A percentile compares a stretch with the other conserved stretches of the same genome.
Evolutionary conservation across 92 coral and sea anemone species (phyloP).

Genomic region (Desmophyllum pertusum): DNA sequence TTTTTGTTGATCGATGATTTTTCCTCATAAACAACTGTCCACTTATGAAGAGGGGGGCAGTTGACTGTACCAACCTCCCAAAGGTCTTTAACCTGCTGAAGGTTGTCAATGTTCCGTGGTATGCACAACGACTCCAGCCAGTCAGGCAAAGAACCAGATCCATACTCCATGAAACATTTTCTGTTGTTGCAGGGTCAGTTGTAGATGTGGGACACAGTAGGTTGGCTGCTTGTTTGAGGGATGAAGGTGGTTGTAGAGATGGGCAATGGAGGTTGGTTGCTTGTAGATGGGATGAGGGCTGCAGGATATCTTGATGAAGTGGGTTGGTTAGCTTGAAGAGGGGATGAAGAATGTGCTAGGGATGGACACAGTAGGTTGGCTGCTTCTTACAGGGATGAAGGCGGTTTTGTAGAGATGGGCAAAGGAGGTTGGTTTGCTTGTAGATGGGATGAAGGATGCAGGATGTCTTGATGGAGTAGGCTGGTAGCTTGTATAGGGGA

Average conservation of each 20-base stretch:
- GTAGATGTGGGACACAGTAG: neutral
- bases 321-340: neutral
- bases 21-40: conserved; percentile 33
- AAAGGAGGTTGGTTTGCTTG: neutral
- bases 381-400: neutral
- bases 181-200: conserved; percentile 3
- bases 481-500: no score
- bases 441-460: no score
- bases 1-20: neutral
- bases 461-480: no score
- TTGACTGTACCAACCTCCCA: conserved; percentile 52
- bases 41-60: conserved; percentile 52
- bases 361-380: neutral
- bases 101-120: conserved; percentile 48
- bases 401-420: neutral
- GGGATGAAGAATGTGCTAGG: neutral
- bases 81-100: conserved; percentile 35
- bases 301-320: neutral
- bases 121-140: conserved; percentile 50
- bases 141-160: conserved; percentile 20
- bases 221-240: neutral
- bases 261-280: no score
- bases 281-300: no score
- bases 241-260: neutral
- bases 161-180: conserved; percentile 9